phyloP scores from a whole-genome alignment of 2,113 vertebrate species.

The Tachycineta bicolor region DNA sequence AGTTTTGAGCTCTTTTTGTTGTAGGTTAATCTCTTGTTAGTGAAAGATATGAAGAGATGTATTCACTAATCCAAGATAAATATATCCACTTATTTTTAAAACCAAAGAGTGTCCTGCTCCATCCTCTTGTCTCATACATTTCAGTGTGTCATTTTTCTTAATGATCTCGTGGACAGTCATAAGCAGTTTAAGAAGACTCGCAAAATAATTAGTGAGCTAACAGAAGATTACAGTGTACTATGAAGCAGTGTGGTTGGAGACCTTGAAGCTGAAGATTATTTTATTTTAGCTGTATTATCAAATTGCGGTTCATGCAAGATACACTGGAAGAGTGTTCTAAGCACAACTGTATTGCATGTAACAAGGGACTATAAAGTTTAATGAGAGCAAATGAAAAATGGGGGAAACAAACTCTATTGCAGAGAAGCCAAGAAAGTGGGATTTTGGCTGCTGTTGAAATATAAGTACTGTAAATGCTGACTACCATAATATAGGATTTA shows the following conservation, averaged over 20 bases:
- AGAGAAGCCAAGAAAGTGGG: constrained; percentile 31
- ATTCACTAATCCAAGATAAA: background rate
- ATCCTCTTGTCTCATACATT: background rate
- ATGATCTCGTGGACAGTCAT: background rate
- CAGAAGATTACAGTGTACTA: background rate
- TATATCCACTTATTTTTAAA: background rate
- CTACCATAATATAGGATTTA: constrained; percentile 68
- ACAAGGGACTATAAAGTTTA: constrained; percentile 61
- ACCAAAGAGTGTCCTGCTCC: background rate
- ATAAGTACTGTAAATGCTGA: constrained; percentile 70
- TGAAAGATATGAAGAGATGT: background rate
- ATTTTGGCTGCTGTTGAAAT: constrained; percentile 70
- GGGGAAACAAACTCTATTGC: constrained; percentile 42
- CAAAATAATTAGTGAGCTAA: background rate
- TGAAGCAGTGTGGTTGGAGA: background rate
- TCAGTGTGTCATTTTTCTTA: background rate
- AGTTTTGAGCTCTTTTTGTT: background rate
- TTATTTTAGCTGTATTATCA: background rate
- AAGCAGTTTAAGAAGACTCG: background rate
- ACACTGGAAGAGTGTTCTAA: background rate
- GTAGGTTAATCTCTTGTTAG: background rate
- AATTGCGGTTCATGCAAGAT: background rate
- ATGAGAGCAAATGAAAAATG: constrained; percentile 18
- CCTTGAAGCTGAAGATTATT: background rate
- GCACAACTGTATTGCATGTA: background rate